These are phyloP conservation scores for Lepidocolaptes lacrymiger DNA, from an alignment of 2,797 vertebrate species.

Conservation along the genomic window DNA sequence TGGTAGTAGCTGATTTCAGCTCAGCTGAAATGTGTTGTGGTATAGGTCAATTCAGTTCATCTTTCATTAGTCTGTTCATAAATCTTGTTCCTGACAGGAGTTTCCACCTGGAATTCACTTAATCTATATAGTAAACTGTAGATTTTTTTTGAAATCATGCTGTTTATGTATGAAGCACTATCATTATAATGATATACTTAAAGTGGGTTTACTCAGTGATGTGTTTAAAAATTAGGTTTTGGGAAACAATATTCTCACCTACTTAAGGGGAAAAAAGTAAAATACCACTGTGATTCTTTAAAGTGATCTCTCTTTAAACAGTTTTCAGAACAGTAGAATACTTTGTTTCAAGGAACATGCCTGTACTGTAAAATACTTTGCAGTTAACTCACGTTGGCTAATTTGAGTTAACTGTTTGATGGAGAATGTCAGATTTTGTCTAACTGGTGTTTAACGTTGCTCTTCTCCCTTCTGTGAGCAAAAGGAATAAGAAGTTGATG, in stretches of 20 bases:
- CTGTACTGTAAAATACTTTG: not conserved
- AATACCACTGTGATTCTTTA: not conserved
- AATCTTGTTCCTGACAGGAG: not conserved
- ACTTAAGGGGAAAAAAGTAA: not conserved
- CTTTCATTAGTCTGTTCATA: not conserved
- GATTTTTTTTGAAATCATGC: not conserved
- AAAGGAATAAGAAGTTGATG: not conserved
- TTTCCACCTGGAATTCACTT: not conserved
- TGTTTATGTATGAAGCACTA: not conserved
- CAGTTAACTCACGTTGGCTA: fast-evolving
- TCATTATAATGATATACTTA: not conserved
- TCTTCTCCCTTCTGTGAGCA: not conserved
- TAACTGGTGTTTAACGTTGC: not conserved
- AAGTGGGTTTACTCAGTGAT: not conserved
- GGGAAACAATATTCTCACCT: not conserved
- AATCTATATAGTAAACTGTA: not conserved
- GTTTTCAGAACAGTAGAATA: not conserved
- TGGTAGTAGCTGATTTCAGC: not conserved
- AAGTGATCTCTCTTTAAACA: not conserved
- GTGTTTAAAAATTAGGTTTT: not conserved
- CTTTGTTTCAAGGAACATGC: not conserved
- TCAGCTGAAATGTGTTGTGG: not conserved
- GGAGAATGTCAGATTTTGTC: not conserved
- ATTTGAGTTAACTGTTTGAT: not conserved
- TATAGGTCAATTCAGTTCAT: not conserved